Base-by-base conservation (phyloP, 2,113 vertebrate genomes). In the Riparia riparia region DNA sequence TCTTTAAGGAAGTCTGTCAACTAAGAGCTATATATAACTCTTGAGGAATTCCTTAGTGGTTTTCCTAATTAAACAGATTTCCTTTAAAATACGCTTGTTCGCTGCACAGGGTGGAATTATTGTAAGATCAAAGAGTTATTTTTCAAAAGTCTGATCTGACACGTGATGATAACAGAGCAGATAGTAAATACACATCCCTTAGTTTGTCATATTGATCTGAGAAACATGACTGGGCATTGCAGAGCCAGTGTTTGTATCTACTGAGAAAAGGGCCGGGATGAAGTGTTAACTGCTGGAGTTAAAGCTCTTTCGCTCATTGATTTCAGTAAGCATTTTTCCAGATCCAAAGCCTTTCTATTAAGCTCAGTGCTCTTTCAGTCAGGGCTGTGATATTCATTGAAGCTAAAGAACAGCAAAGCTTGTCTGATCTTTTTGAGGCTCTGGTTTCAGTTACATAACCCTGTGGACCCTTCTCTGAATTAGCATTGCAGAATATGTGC, bases 31-130 rank as follows among this genome's bases (percentile, higher is more conserved):
- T 93, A 93, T 95, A 94, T 96, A 96, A 94, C 89, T 93, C 92
- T 76, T 90, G 69, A 94, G 90, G 69, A 96, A 96, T 97, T 96
- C 93, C 93, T 93, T 94, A 94, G 97, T 81, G 95, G 94, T 96
- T 97, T 96, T 91, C 41, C 72, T 89, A 70, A 63, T 93, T 94
- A 93, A 94, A 94, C 61, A 96, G 69, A 84, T 96, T 97, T 93
- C 90, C 95, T 82, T 94, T 93, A 96, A 93, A 96, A 96, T 86
- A 81, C 57, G 73, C 84, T 95, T 93, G 39, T 94, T 96, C 91
- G 70, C 81, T 93, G 90, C 72, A 83, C 25, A 37, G 74, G 25
- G 47, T 91, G 47, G 68, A 92, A 86, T 88, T 95, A 93, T 14
- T 89, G 93, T 96, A 94, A 97, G 96, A 95, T 95, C 88, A 94